Conservation (phyloP, 2,888 invertebrate species). For the Sminthurides aquaticus region DNA sequence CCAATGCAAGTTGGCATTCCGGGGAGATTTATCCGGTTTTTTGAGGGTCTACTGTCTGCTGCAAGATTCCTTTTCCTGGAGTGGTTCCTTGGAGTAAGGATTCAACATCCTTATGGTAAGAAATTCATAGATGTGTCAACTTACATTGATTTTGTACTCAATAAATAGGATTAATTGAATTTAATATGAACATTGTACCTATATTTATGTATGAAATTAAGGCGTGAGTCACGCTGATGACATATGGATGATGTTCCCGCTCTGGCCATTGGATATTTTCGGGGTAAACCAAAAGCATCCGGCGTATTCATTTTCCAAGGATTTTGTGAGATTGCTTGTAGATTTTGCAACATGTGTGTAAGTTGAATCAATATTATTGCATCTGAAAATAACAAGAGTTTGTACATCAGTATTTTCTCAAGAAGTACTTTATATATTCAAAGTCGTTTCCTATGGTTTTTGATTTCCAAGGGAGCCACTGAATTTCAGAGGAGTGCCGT, state of each 20-base stretch:
- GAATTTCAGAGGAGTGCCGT: background rate
- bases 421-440: too few relatives aligned
- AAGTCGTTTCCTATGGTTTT: too few relatives aligned
- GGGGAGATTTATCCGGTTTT: background rate
- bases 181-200: too few relatives aligned
- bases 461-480: background rate
- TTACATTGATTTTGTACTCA: too few relatives aligned
- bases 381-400: too few relatives aligned
- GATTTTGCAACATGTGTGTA: slow-evolving; percentile 1
- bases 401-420: too few relatives aligned
- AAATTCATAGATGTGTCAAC: too few relatives aligned
- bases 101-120: background rate
- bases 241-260: background rate
- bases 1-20: background rate
- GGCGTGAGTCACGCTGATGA: background rate
- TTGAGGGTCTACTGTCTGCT: background rate
- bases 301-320: slow-evolving; percentile 6
- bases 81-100: background rate
- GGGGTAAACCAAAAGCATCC: background rate
- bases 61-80: background rate
- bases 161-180: too few relatives aligned
- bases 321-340: slow-evolving; percentile 1
- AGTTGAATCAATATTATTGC: too few relatives aligned
- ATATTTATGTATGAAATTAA: too few relatives aligned
- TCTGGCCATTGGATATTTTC: background rate